Evolutionary conservation across 2,888 invertebrate species (phyloP).

Genomic region (Itoplectis maculator): DNA sequence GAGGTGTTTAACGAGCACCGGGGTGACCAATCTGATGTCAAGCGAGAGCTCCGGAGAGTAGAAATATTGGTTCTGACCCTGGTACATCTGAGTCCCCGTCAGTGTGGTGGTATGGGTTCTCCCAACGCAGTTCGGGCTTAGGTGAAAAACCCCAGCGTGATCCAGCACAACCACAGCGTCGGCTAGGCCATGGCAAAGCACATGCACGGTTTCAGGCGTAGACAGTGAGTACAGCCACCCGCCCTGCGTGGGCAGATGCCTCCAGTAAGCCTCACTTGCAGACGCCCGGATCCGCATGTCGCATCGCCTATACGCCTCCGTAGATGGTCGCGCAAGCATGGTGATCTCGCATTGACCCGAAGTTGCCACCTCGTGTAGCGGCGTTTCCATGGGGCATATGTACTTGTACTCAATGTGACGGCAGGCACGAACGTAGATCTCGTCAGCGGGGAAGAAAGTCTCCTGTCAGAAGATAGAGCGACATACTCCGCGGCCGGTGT

Average conservation of each 20-base stretch:
- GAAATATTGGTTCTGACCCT: too few relatives aligned
- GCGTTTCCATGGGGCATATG: constrained; percentile 6
- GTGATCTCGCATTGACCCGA: not conserved
- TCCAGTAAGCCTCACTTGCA: constrained; percentile 9
- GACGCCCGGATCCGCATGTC: constrained; percentile 1
- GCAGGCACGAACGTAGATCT: not conserved
- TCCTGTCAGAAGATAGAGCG: not conserved
- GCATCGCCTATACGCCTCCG: not conserved
- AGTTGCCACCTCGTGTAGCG: not conserved
- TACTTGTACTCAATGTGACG: not conserved
- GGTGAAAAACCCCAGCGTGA: too few relatives aligned
- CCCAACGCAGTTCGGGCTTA: too few relatives aligned
- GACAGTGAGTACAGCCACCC: not conserved
- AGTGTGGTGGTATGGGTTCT: too few relatives aligned
- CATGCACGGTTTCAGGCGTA: not conserved
- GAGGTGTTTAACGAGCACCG: too few relatives aligned
- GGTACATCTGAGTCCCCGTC: too few relatives aligned
- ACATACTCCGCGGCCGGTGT: not conserved
- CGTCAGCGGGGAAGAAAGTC: not conserved
- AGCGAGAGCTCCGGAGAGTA: too few relatives aligned
- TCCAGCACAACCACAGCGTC: too few relatives aligned
- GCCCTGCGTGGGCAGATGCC: not conserved
- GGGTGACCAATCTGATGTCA: too few relatives aligned
- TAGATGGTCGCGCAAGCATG: not conserved
- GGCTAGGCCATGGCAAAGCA: not conserved